Conservation (phyloP, 2,888 invertebrate genomes). For the Theristus sp. region DNA sequence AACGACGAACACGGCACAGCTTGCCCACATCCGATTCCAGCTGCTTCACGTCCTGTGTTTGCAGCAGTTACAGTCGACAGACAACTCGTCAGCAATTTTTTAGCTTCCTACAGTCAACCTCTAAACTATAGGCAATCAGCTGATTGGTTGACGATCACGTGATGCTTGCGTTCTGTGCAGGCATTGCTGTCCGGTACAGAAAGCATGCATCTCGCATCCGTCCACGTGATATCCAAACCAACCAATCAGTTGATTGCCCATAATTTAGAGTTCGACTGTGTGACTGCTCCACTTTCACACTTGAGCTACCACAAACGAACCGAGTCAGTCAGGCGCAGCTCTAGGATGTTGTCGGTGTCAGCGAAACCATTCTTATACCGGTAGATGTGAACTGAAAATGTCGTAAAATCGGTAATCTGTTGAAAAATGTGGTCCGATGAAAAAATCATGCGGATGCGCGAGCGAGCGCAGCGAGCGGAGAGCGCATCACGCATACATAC, state of each 20-base stretch:
- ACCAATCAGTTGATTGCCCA: no score
- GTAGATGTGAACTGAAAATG: conserved; percentile 60
- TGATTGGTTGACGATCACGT: no score
- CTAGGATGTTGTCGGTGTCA: conserved; percentile 42
- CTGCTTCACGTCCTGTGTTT: conserved; percentile 41
- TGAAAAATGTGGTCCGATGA: not conserved
- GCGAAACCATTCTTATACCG: conserved; percentile 67
- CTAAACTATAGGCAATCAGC: no score
- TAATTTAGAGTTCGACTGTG: no score
- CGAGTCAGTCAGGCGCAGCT: conserved; percentile 9
- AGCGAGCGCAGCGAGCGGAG: no score
- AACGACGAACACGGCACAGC: conserved; percentile 21
- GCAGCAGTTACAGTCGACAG: not conserved
- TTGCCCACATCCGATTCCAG: conserved; percentile 45
- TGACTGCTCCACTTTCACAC: no score
- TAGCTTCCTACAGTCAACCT: not conserved
- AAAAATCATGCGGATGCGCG: no score
- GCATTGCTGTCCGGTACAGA: no score
- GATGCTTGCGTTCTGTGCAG: no score
- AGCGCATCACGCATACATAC: no score
- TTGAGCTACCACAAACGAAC: not conserved
- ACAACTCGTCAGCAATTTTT: not conserved
- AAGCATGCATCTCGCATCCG: not conserved
- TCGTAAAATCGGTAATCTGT: not conserved
- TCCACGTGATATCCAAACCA: not conserved